A percentile compares a stretch with the other conserved stretches of the same genome.
Conservation (phyloP, 2,113 vertebrate species). For the Tetraodon nigroviridis region DNA sequence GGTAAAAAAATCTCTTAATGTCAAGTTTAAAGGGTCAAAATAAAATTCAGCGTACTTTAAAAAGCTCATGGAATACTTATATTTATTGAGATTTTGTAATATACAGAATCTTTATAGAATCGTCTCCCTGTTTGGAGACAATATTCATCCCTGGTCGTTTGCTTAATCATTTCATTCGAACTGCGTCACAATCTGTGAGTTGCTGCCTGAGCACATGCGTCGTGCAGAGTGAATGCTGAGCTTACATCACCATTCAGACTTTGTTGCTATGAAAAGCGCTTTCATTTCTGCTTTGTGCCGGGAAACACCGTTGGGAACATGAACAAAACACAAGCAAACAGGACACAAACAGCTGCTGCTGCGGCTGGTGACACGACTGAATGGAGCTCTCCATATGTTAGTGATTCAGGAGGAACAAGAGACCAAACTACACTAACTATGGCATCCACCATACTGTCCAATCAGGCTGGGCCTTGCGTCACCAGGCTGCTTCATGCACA, state of each 20-base stretch:
- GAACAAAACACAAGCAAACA: constrained; percentile 69
- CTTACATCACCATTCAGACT: constrained; percentile 65
- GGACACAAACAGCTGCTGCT: constrained; percentile 70
- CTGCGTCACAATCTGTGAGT: not conserved
- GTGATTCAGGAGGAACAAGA: constrained; percentile 31
- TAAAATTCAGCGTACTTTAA: too few relatives aligned
- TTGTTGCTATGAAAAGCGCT: constrained; percentile 67
- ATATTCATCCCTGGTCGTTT: too few relatives aligned
- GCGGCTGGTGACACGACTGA: constrained; percentile 54
- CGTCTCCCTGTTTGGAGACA: too few relatives aligned
- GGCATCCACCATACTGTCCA: constrained; percentile 23
- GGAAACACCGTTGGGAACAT: constrained; percentile 60
- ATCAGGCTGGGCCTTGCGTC: constrained; percentile 7
- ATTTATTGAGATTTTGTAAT: too few relatives aligned
- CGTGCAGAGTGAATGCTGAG: constrained; percentile 45
- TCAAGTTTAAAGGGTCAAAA: too few relatives aligned
- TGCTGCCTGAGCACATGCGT: constrained; percentile 21
- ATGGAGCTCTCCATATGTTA: constrained; percentile 50
- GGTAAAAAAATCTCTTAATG: too few relatives aligned
- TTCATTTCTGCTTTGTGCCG: constrained; percentile 74
- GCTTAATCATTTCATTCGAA: too few relatives aligned
- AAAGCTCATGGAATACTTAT: too few relatives aligned
- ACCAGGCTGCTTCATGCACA: constrained; percentile 12
- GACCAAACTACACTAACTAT: constrained; percentile 50
- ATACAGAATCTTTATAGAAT: too few relatives aligned